These are phyloP conservation scores for Glossophaga mutica DNA, from an alignment of 2,797 vertebrate species.

Conservation along the genomic window DNA sequence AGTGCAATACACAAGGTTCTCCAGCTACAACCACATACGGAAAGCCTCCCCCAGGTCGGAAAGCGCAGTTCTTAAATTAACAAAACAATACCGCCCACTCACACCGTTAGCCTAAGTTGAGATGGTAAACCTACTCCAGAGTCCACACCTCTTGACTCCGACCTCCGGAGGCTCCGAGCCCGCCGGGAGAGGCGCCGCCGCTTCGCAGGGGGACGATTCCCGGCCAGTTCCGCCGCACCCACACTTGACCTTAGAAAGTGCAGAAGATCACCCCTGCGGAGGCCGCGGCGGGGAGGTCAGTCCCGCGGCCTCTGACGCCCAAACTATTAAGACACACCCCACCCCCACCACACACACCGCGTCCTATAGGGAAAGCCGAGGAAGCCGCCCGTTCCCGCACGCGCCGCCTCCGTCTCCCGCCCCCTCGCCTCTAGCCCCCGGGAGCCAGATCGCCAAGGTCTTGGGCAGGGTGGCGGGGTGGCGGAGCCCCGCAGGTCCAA, in stretches of 20 bases:
- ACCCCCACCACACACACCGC: too few species aligned
- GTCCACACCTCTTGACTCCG: background rate
- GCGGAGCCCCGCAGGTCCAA: background rate
- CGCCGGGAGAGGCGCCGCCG: background rate
- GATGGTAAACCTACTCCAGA: background rate
- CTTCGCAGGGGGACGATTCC: background rate
- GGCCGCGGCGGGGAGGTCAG: background rate
- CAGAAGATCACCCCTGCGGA: background rate
- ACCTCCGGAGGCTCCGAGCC: background rate
- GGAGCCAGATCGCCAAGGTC: background rate
- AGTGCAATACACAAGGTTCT: too few species aligned
- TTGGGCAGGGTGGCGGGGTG: background rate
- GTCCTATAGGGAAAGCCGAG: background rate
- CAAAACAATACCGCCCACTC: background rate
- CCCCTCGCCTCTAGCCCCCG: background rate
- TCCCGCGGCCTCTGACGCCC: background rate
- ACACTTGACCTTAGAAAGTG: slow-evolving; percentile 27
- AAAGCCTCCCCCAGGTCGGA: background rate
- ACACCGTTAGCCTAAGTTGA: background rate
- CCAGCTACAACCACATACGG: rapidly evolving
- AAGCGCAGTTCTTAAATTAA: background rate
- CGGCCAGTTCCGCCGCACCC: background rate
- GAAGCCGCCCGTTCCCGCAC: background rate
- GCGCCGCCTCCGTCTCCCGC: background rate
- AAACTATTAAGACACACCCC: background rate